Percentiles rank a stretch among this genome's conserved stretches.
Evolutionary conservation across 2,113 vertebrate species (phyloP).

Genomic region (Dryoscopus gambensis): DNA sequence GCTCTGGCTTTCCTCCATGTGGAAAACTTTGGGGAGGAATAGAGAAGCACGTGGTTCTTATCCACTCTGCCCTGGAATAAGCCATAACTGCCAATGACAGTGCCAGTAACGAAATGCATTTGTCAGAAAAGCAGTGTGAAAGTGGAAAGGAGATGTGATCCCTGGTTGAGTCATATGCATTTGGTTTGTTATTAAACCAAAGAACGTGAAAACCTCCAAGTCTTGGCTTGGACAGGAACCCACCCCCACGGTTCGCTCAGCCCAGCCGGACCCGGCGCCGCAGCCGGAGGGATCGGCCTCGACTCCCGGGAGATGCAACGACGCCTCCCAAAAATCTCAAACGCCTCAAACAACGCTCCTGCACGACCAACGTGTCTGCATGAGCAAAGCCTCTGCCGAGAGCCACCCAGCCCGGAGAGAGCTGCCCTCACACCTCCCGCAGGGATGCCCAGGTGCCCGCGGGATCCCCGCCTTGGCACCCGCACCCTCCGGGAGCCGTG

Average conservation of each 20-base stretch:
- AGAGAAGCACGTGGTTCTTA: neutral
- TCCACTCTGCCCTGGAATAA: neutral
- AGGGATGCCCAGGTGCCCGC: neutral
- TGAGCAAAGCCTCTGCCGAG: neutral
- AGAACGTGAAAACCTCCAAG: slow-evolving; percentile 23
- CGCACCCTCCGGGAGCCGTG: neutral
- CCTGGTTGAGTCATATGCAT: neutral
- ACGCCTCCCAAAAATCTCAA: accelerated
- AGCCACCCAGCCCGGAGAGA: neutral
- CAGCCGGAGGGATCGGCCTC: neutral
- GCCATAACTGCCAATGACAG: accelerated
- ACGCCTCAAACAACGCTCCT: accelerated
- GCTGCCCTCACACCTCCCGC: accelerated
- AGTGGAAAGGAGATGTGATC: neutral
- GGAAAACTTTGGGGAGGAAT: neutral
- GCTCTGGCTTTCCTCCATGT: neutral
- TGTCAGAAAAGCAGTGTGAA: neutral
- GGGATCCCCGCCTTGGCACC: neutral
- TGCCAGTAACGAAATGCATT: neutral
- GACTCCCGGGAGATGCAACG: accelerated
- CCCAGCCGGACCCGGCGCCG: neutral
- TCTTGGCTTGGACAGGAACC: neutral
- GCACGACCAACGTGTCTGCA: accelerated
- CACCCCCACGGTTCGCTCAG: neutral
- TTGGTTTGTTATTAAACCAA: slow-evolving; percentile 14